Evolutionary conservation across 2,888 invertebrate species (phyloP).

Genomic region (Xestoiulus laeticollis): DNA sequence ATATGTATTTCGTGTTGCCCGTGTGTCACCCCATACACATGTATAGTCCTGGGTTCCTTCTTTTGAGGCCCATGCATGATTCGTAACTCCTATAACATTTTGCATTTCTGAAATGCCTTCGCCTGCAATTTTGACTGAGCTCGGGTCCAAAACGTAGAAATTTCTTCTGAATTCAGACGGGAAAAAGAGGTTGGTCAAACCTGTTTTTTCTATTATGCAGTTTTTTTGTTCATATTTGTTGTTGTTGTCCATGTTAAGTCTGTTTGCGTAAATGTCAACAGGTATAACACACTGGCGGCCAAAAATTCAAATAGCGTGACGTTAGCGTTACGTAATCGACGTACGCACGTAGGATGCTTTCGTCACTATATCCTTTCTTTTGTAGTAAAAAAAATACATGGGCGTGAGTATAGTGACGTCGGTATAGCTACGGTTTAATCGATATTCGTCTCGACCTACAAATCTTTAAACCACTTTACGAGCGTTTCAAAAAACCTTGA

Average conservation of each 20-base stretch:
- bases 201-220: too few species aligned
- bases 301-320: background rate
- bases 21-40: too few species aligned
- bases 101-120: too few species aligned
- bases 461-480: background rate
- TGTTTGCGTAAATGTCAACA: background rate
- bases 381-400: background rate
- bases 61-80: too few species aligned
- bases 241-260: background rate
- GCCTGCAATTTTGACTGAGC: too few species aligned
- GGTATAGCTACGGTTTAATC: background rate
- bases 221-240: too few species aligned
- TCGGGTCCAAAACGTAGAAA: too few species aligned
- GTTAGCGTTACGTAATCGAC: background rate
- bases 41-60: too few species aligned
- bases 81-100: too few species aligned
- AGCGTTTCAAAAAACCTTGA: background rate
- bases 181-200: too few species aligned
- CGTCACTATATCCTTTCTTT: background rate
- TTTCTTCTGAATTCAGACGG: too few species aligned
- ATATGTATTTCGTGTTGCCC: too few species aligned
- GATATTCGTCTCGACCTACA: slow-evolving; percentile 28
- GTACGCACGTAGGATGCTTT: background rate
- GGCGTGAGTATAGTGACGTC: background rate
- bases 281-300: background rate